Conservation (phyloP, 2,888 invertebrate genomes). For the Heliconius sara region DNA sequence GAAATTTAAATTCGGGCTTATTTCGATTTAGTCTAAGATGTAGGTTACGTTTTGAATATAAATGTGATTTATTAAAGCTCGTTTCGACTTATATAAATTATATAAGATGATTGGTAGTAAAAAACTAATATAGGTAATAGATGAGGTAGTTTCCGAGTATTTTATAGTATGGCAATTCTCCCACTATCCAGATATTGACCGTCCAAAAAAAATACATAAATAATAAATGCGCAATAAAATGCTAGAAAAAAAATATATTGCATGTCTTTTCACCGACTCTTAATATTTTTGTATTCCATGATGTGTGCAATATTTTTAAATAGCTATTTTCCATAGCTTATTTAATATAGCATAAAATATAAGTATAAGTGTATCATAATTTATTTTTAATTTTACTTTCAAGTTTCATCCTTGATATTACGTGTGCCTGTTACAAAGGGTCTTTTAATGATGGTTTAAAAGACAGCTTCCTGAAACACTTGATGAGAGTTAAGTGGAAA, state of each 20-base stretch:
- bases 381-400: not conserved
- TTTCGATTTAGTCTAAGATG: not conserved
- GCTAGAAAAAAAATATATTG: too few relatives aligned
- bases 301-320: not conserved
- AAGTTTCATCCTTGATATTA: constrained; percentile 17
- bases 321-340: not conserved
- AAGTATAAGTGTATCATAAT: not conserved
- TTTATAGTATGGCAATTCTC: too few relatives aligned
- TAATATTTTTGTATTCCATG: too few relatives aligned
- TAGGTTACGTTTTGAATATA: not conserved
- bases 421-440: constrained; percentile 21
- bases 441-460: constrained; percentile 17
- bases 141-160: too few relatives aligned
- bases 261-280: too few relatives aligned
- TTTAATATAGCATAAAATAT: not conserved
- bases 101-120: too few relatives aligned
- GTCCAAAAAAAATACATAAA: too few relatives aligned
- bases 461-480: constrained; percentile 15
- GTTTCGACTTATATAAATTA: not conserved
- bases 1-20: constrained; percentile 1
- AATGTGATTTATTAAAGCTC: not conserved
- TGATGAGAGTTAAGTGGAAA: constrained; percentile 10
- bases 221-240: too few relatives aligned
- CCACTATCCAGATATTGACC: too few relatives aligned
- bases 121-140: too few relatives aligned